Evolutionary conservation across 2,888 invertebrate species (phyloP), one percentile per base, ranked within the genome.

Genomic region (Dicycla oo): DNA sequence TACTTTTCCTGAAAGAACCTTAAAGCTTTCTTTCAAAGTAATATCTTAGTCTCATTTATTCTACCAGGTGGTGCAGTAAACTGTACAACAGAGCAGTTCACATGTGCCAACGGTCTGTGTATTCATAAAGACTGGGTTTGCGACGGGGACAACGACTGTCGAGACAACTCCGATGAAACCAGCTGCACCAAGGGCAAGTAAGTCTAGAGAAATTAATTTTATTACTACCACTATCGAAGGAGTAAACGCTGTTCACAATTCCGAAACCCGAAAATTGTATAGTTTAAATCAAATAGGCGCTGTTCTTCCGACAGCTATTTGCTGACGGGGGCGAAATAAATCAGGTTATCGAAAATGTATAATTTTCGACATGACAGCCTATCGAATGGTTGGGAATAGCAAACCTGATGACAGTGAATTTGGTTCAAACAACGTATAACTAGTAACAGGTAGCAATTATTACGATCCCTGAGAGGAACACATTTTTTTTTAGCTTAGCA

Each of bases 71-170:
- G 91, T 43, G 89, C 94, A 26, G 90, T 91, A 20, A 97, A 97
- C 88, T 98, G 98, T 89, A 97, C 97, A 0, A 93, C 95, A 0
- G 97, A 98, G 63, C 97, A 98, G 91, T 98, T 98, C 88, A 97
- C 97, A 86, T 98, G 98, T 89, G 95, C 96, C 49, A 98, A 98
- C 89, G 98, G 98, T 0, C 96, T 97, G 57, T 98, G 98, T 91
- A 97, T 98, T 78, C 97, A 97, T 72, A 96, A 97, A 79, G 96
- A 96, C 26, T 98, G 98, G 97, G 94, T 97, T 8, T 98, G 98
- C 89, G 98, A 98, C 75, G 97, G 97, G 0, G 98, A 98, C 88
- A 97, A 98, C 90, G 98, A 98, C 90, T 98, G 98, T 88, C 97
- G 97, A 66, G 98, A 98, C 88, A 97, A 97, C 88, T 97, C 98